Evolutionary conservation across 2,888 invertebrate species (phyloP).

Genomic region (Lasioglossum villosulum): DNA sequence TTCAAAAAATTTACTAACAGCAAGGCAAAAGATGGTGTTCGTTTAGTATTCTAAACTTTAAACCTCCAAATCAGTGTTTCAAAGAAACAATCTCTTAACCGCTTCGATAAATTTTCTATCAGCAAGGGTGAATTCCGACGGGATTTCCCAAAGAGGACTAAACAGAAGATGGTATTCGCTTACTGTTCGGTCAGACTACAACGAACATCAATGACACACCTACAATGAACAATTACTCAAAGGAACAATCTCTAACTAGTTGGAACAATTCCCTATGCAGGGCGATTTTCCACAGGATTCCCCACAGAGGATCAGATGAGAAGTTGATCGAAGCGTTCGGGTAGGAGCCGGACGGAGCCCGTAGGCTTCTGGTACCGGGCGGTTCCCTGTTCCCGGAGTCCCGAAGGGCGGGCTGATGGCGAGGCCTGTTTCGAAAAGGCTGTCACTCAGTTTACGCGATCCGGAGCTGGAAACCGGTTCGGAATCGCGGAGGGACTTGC

Average conservation of each 20-base stretch:
- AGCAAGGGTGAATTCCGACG: not conserved
- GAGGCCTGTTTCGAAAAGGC: conserved; percentile 63
- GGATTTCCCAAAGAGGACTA: too few species aligned
- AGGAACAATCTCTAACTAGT: too few species aligned
- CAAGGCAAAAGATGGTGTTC: not conserved
- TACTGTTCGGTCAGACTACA: too few species aligned
- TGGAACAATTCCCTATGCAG: too few species aligned
- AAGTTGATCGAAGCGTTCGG: not conserved
- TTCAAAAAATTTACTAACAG: not conserved
- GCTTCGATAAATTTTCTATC: too few species aligned
- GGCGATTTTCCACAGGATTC: not conserved
- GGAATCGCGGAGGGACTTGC: conserved; percentile 13
- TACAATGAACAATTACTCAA: too few species aligned
- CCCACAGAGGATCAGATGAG: not conserved
- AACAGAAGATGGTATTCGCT: too few species aligned
- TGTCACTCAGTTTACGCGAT: conserved; percentile 69
- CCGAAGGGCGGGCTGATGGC: conserved; percentile 18
- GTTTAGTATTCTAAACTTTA: too few species aligned
- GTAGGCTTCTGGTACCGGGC: conserved; percentile 49
- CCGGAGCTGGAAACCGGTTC: conserved; percentile 68
- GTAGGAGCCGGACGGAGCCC: not conserved
- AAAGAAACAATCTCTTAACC: too few species aligned
- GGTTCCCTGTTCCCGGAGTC: conserved; percentile 51
- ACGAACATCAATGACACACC: too few species aligned
- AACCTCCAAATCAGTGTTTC: too few species aligned